Evolutionary conservation across 2,113 vertebrate species (phyloP).

Genomic region (Hirundichthys speculiger): DNA sequence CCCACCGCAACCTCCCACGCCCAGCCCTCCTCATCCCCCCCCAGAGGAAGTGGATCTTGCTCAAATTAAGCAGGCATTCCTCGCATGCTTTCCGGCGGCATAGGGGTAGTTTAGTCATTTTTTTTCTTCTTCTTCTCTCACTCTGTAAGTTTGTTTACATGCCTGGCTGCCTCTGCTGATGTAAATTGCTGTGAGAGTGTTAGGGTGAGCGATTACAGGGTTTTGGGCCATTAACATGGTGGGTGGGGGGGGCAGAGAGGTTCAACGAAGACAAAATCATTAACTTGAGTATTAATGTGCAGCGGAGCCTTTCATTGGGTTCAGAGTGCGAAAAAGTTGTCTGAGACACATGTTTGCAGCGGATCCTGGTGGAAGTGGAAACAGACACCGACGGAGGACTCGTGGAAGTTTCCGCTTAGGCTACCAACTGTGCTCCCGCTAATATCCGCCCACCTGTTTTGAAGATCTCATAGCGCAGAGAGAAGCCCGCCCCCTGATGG

Average conservation of each 20-base stretch:
- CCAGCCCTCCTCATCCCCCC: slow-evolving; percentile 21
- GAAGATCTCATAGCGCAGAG: slow-evolving; percentile 97
- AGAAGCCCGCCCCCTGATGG: slow-evolving; percentile 97
- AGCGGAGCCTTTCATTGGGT: not conserved
- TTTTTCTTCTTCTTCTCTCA: not conserved
- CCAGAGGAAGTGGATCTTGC: slow-evolving; percentile 62
- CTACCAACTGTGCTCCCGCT: too few relatives aligned
- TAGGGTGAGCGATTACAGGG: slow-evolving; percentile 38
- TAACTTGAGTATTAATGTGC: slow-evolving; percentile 20
- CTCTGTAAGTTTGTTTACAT: slow-evolving; percentile 60
- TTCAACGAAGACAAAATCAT: slow-evolving; percentile 36
- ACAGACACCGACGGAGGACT: too few relatives aligned
- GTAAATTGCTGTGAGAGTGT: slow-evolving; percentile 64
- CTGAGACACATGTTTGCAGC: too few relatives aligned
- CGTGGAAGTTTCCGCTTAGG: too few relatives aligned
- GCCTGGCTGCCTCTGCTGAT: slow-evolving; percentile 55
- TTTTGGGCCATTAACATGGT: slow-evolving; percentile 29
- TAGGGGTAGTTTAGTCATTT: slow-evolving; percentile 43
- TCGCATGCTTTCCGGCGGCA: slow-evolving; percentile 59
- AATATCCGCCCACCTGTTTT: slow-evolving; percentile 87
- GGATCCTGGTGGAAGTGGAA: too few relatives aligned
- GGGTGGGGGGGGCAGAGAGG: slow-evolving; percentile 15
- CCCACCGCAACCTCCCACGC: slow-evolving; percentile 26
- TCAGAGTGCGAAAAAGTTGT: too few relatives aligned
- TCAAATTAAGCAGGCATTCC: slow-evolving; percentile 78